Base-by-base conservation (phyloP, 2,113 vertebrate genomes). In the Ginglymostoma cirratum region DNA sequence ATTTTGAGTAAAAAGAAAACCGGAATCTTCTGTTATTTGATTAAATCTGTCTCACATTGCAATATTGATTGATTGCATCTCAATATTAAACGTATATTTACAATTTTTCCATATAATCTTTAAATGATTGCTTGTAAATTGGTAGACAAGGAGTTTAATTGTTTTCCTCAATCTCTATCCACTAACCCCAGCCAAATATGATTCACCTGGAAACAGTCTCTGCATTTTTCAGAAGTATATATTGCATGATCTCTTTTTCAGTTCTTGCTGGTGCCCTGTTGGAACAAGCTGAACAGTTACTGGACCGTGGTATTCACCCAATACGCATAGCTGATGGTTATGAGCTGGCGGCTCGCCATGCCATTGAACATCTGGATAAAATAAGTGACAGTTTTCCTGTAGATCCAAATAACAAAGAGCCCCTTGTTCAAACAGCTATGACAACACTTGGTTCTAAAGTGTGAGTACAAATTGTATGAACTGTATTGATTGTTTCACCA, bases 381-480 rank as follows among this genome's bases (percentile, higher is more conserved):
- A 99, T 99, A 96, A 98, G 98, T 27, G 99, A 99, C 96, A 98
- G 98, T 92, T 98, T 99, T 96, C 98, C 98, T 0, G 99, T 98
- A 5, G 98, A 99, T 97, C 97, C 97, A 7, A 97, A 97, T 76
- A 98, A 99, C 96, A 98, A 87, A 1, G 99, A 99, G 78, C 98
- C 99, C 3, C 98, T 99, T 94, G 97, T 99, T 97, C 99, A 99
- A 97, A 99, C 99, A 0, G 99, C 99, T 76, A 99, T 99, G 98
- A 99, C 99, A 86, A 99, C 99, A 0, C 97, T 99, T 24, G 99
- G 99, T 94, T 99, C 99, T 96, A 99, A 99, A 98, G 98, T 99
- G 99, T 99, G 97, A 97, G 98, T 97, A n/a, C 12, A 0, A 61
- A 0, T 92, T 92, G 89, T 5, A n/a, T 65, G 30, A 19, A 66